phyloP scores from a whole-genome alignment of 2,113 vertebrate species.

The Otus sunia region DNA sequence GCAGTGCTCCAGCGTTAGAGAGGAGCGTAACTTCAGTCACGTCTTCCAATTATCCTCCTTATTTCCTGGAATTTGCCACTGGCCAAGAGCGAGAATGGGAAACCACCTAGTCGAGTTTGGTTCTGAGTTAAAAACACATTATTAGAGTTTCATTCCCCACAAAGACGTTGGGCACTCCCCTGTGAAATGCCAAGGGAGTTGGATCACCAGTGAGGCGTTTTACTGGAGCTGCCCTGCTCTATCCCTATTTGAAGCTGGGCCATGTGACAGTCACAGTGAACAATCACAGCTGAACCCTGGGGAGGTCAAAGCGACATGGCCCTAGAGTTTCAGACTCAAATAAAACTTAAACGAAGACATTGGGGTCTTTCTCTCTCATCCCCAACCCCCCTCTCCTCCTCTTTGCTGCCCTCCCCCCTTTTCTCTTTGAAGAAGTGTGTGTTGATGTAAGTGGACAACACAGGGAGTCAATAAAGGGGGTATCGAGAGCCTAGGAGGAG shows the following conservation, averaged over 20 bases:
- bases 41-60: background rate
- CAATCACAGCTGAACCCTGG: background rate
- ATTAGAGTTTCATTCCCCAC: background rate
- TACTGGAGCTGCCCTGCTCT: background rate
- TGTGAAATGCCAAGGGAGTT: background rate
- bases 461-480: conserved; percentile 50
- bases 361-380: background rate
- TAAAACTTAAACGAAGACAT: background rate
- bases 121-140: background rate
- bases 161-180: accelerated
- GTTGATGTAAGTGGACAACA: conserved; percentile 68
- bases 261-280: background rate
- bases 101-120: background rate
- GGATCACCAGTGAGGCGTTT: background rate
- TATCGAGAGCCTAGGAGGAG: conserved; percentile 54
- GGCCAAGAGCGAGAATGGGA: background rate
- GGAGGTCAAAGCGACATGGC: background rate
- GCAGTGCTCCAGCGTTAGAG: background rate
- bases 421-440: conserved; percentile 16
- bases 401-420: background rate
- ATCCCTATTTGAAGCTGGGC: background rate
- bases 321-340: background rate
- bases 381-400: background rate
- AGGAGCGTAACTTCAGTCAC: background rate
- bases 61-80: background rate